These are phyloP conservation scores for Copidosoma floridanum DNA, from an alignment of 1,140 invertebrate species.

Conservation along the genomic window DNA sequence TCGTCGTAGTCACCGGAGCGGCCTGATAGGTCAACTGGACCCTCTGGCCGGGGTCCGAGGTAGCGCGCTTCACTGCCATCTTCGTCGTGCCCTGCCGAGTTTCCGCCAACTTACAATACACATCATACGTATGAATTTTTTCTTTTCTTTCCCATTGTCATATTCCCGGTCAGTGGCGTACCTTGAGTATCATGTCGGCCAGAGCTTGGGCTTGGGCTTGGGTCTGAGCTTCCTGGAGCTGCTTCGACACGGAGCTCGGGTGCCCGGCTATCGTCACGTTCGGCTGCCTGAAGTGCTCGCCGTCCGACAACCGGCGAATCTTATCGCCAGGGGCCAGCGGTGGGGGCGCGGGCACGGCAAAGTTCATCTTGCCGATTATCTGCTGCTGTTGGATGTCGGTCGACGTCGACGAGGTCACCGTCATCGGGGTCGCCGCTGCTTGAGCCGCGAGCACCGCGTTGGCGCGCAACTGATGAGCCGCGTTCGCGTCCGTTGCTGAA, in stretches of 20 bases:
- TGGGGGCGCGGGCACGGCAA: constrained; percentile 63
- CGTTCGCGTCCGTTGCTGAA: constrained; percentile 58
- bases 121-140: neutral
- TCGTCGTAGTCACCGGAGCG: constrained; percentile 32
- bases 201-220: constrained; percentile 57
- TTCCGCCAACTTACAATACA: no score
- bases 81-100: constrained; percentile 61
- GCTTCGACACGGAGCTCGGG: constrained; percentile 38
- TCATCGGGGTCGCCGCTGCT: constrained; percentile 24
- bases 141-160: neutral
- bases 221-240: constrained; percentile 60
- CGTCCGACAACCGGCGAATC: constrained; percentile 63
- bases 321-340: constrained; percentile 58
- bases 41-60: constrained; percentile 66
- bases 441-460: constrained; percentile 55
- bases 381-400: constrained; percentile 48
- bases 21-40: constrained; percentile 50
- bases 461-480: constrained; percentile 49
- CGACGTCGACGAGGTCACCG: constrained; percentile 11
- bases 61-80: constrained; percentile 66
- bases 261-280: constrained; percentile 55
- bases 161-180: constrained; percentile 12
- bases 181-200: constrained; percentile 55
- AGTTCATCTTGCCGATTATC: constrained; percentile 57
- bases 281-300: constrained; percentile 62